Evolutionary conservation across 2,113 vertebrate species (phyloP).

Genomic region (Penelope pileata): DNA sequence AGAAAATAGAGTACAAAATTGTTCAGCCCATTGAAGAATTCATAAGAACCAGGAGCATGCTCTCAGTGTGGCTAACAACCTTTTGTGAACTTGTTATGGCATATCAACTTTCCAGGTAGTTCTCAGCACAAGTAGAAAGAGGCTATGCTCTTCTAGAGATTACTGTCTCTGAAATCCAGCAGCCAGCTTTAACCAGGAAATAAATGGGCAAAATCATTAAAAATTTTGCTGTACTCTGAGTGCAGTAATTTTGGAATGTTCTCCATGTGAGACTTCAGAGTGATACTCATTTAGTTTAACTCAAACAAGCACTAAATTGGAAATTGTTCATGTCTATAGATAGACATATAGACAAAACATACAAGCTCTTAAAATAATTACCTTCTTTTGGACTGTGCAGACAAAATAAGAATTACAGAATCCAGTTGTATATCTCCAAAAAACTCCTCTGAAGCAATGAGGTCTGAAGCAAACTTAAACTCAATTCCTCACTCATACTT

Average conservation of each 20-base stretch:
- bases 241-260: background rate
- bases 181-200: background rate
- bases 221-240: background rate
- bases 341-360: background rate
- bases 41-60: fast-evolving
- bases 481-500: fast-evolving
- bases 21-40: background rate
- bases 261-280: background rate
- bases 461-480: background rate
- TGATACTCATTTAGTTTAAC: background rate
- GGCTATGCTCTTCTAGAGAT: background rate
- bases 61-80: background rate
- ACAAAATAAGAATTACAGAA: background rate
- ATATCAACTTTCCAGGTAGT: background rate
- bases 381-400: background rate
- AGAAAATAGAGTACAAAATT: background rate
- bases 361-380: background rate
- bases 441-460: background rate
- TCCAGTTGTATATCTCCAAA: background rate
- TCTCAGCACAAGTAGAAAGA: background rate
- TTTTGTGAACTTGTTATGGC: background rate
- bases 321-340: background rate
- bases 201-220: background rate
- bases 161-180: background rate
- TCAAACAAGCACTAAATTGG: background rate